Evolutionary conservation across 2,113 vertebrate genomes (phyloP), one percentile per base, ranked within the genome.

Genomic region (Cinclus cinclus): DNA sequence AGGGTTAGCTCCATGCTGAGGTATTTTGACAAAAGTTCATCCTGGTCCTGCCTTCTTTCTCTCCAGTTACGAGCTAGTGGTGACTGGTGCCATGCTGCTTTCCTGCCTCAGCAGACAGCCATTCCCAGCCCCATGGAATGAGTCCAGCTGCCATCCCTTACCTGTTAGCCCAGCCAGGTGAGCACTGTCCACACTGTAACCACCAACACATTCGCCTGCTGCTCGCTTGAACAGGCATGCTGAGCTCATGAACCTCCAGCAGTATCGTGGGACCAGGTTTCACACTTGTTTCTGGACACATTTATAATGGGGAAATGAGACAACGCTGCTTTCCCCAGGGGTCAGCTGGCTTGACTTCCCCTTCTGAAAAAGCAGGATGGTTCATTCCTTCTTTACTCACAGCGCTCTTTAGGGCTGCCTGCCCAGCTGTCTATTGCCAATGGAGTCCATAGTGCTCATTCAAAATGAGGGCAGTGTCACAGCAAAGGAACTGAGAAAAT

Each of bases 341-440:
- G 59, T 67, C 82, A 67, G 79, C 79, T 62, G 46, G 16, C 16
- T 75, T 5, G 0, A 10, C 70, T 94, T 95, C 76, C 52, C 55
- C 44, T 93, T 92, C 68, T 70, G 64, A 63, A 47, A 46, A 89
- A 60, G 60, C n/a, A 4, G 83, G 35, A 6, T 6, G 22, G 30
- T 63, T 79, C 44, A 25, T 67, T 47, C 20, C 18, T 58, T 20
- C 75, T 42, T 69, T 14, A 1, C 30, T n/a, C 5, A 6, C 42
- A 21, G 65, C 24, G 53, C 2, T 31, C 37, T 35, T 63, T 3
- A 37, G 73, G 59, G 79, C 86, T 52, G 33, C 49, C 41, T 39
- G 58, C 59, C 42, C 46, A 27, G 60, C 55, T 59, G 0, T 3
- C 1, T 7, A 0, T 13, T 22, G 49, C 78, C 24, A 30, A 3